Evolutionary conservation across 2,797 vertebrate species (phyloP), one percentile per base, ranked within the genome.

Genomic region (Melanitta fusca): DNA sequence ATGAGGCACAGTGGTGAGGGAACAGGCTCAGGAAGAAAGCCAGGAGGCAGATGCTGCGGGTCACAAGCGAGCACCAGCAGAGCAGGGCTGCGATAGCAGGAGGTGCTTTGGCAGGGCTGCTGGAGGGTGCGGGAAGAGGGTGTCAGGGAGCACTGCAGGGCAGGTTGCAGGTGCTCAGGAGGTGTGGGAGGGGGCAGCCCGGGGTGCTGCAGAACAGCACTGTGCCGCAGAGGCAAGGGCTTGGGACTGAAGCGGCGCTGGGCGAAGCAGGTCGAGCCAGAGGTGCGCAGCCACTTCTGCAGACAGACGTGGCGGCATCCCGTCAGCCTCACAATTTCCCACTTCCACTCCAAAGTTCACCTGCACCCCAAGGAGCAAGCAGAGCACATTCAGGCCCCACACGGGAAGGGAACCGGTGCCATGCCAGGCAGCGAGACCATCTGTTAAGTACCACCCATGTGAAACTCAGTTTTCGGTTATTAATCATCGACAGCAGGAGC

Each of bases 401-500:
- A 78, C 1, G 13, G 71, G 69, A 90, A 85, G 18, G 60, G 78
- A 96, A 78, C 24, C 64, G 58, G 13, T 82, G 45, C 80, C 45
- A 30, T 57, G 15, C 36, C 71, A 90, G 71, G 47, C 47, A 88
- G 61, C 43, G 53, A 89, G 84, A 89, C 93, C 87, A 94, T 94
- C 89, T 94, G 91, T 92, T 91, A 93, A 91, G 49, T 45, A 93
- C 41, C 49, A 87, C 60, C 56, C 85, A 61, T 90, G 28, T 86
- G 73, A 89, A 88, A 73, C 39, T 93, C 74, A 61, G 92, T 90
- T 88, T 79, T 49, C 36, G 47, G 64, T 84, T 94, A 96, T 91
- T 91, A 88, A 91, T 88, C 93, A 91, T 56, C 53, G 93, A 47
- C 69, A 96, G 85, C 65, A 74, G 64, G 56, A 83, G 54, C 61